A percentile compares a stretch with the other conserved stretches of the same genome.
These are phyloP conservation scores for Phoenicopterus ruber DNA, from an alignment of 2,113 vertebrate genomes.

Conservation along the genomic window DNA sequence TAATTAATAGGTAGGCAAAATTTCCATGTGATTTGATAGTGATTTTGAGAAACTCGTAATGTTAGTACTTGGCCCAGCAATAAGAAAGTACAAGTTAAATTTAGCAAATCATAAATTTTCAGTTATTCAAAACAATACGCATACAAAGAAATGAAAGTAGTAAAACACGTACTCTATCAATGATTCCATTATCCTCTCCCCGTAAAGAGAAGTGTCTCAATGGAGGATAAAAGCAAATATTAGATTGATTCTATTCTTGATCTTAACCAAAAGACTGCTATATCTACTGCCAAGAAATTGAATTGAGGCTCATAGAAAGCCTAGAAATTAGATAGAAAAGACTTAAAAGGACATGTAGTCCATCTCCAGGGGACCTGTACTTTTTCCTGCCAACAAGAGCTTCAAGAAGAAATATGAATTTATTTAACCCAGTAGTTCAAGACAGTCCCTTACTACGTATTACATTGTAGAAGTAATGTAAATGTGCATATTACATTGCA, in stretches of 20 bases:
- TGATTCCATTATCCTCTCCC: conserved; percentile 24
- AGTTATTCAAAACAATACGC: conserved; percentile 30
- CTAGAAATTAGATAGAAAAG: conserved; percentile 11
- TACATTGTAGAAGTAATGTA: neutral
- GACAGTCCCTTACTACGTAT: neutral
- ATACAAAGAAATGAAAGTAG: neutral
- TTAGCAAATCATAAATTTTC: conserved; percentile 14
- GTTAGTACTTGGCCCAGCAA: neutral
- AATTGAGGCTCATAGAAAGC: conserved; percentile 8
- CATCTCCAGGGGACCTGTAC: neutral
- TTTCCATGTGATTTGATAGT: neutral
- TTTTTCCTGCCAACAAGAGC: conserved; percentile 8
- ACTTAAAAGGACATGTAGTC: neutral
- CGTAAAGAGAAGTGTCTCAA: conserved; percentile 11
- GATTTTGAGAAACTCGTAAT: neutral
- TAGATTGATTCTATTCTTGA: conserved; percentile 27
- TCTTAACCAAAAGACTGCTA: neutral
- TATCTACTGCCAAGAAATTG: conserved; percentile 20
- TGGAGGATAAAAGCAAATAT: conserved; percentile 39
- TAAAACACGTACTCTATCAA: neutral
- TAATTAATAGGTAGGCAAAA: neutral
- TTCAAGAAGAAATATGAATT: conserved; percentile 22
- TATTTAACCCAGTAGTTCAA: conserved; percentile 15
- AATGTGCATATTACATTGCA: neutral
- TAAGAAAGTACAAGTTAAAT: conserved; percentile 9